Conservation (phyloP, 2,888 invertebrate genomes). For the Diplolepis rosae region DNA sequence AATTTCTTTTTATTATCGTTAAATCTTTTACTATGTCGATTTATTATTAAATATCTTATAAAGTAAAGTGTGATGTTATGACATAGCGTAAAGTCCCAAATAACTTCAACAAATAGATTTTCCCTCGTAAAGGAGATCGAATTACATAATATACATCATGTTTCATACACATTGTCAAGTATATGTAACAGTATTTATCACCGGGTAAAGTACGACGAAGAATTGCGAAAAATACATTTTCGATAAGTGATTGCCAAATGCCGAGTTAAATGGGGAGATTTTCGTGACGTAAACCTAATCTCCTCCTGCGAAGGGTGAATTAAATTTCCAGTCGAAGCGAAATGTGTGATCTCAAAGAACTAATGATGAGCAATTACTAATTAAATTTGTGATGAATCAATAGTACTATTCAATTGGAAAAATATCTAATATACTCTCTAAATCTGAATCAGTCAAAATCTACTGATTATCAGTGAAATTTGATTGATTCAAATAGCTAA, state of each 20-base stretch:
- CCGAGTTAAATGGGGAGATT: constrained; percentile 66
- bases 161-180: too few species aligned
- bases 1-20: neutral
- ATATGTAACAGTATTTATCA: neutral
- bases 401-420: too few species aligned
- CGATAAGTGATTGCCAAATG: constrained; percentile 69
- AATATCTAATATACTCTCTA: too few species aligned
- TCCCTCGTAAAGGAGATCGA: neutral
- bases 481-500: too few species aligned
- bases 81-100: neutral
- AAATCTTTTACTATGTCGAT: neutral
- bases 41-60: neutral
- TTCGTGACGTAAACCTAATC: constrained; percentile 43
- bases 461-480: too few species aligned
- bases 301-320: constrained; percentile 25
- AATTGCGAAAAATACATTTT: neutral
- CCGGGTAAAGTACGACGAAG: too few species aligned
- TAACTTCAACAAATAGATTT: neutral
- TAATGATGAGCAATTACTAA: too few species aligned
- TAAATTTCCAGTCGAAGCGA: constrained; percentile 34
- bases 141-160: neutral
- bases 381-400: too few species aligned
- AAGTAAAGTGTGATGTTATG: neutral
- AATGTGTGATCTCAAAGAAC: too few species aligned
- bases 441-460: too few species aligned